phyloP scores from a whole-genome alignment of 1,140 invertebrate species.

The Hydropsyche tenuis region DNA sequence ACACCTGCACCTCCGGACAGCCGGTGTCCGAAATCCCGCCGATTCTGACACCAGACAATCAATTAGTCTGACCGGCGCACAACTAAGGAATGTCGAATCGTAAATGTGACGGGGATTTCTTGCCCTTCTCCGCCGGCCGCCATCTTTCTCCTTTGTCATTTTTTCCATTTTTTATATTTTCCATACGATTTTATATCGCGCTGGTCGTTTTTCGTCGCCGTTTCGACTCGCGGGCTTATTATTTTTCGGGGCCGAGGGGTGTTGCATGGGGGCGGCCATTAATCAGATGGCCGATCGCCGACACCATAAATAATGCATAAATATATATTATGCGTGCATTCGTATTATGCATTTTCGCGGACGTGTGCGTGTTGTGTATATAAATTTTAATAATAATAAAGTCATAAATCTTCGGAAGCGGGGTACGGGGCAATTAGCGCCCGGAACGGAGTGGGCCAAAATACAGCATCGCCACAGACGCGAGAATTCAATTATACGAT shows the following conservation, averaged over 20 bases:
- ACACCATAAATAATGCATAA: constrained; percentile 40
- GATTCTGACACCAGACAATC: constrained; percentile 41
- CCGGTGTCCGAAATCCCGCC: constrained; percentile 39
- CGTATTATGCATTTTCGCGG: too few relatives aligned
- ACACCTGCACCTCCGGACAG: not conserved
- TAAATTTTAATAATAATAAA: constrained; percentile 38
- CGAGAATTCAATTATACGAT: not conserved
- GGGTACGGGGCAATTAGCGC: constrained; percentile 25
- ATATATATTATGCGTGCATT: constrained; percentile 14
- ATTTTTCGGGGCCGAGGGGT: not conserved
- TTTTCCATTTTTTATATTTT: constrained; percentile 13
- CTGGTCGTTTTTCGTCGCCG: not conserved
- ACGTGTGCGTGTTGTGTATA: not conserved
- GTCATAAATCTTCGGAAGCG: constrained; percentile 32
- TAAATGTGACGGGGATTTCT: constrained; percentile 2
- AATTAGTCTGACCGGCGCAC: constrained; percentile 38
- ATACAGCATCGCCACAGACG: not conserved
- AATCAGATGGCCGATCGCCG: constrained; percentile 32
- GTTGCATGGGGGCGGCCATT: constrained; percentile 23
- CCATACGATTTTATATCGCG: not conserved
- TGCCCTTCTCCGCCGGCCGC: too few relatives aligned
- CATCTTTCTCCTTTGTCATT: not conserved
- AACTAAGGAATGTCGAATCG: constrained; percentile 38
- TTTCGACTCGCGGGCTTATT: not conserved
- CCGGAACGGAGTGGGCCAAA: not conserved